Evolutionary conservation across 1,140 invertebrate genomes (phyloP).

Genomic region (Piezodorus guildinii): DNA sequence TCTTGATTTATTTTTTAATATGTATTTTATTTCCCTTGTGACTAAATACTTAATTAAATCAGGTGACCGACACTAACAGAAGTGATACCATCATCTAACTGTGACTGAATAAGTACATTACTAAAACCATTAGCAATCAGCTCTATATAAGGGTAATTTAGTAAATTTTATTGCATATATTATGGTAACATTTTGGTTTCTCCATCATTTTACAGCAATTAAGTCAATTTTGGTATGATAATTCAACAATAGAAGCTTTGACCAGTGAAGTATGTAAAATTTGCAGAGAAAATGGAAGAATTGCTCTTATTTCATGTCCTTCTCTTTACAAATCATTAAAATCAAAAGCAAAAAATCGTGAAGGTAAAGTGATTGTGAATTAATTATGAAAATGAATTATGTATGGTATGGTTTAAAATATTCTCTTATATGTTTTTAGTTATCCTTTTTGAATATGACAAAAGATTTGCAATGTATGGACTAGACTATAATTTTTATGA

Average conservation of each 20-base stretch:
- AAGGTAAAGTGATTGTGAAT: background rate
- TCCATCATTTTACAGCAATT: constrained; percentile 74
- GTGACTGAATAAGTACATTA: no score
- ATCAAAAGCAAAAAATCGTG: background rate
- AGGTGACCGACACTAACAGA: no score
- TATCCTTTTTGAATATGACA: constrained; percentile 68
- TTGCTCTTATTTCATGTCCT: constrained; percentile 83
- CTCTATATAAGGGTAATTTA: no score
- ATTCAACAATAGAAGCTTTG: constrained; percentile 56
- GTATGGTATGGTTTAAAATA: no score
- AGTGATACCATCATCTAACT: no score
- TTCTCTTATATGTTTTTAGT: constrained; percentile 43
- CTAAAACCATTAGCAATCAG: no score
- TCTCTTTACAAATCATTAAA: constrained; percentile 64
- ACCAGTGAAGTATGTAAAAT: constrained; percentile 48
- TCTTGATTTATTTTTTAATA: no score
- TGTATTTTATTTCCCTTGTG: no score
- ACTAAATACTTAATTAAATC: no score
- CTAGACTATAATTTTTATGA: constrained; percentile 80
- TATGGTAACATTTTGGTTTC: no score
- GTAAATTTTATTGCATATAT: no score
- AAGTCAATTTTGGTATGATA: constrained; percentile 93
- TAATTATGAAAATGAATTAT: background rate
- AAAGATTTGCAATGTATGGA: constrained; percentile 64
- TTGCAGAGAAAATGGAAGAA: constrained; percentile 42